These are phyloP conservation scores for Colletes collaris DNA, from an alignment of 2,888 invertebrate species.

Conservation along the genomic window DNA sequence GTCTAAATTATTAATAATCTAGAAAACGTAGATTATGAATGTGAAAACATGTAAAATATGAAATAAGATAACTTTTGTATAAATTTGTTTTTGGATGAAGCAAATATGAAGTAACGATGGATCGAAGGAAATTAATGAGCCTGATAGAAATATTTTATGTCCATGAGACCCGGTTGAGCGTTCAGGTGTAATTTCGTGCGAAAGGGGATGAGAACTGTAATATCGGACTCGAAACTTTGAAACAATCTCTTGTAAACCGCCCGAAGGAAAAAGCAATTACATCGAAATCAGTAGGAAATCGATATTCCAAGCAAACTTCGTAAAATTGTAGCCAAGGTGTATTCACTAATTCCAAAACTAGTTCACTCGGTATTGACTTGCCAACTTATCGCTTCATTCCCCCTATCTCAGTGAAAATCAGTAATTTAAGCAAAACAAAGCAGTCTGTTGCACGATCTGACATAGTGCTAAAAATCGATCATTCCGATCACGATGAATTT, in stretches of 20 bases:
- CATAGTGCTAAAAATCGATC: no score
- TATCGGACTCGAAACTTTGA: conserved; percentile 15
- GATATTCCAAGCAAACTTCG: conserved; percentile 28
- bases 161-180: neutral
- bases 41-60: no score
- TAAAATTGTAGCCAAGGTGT: conserved; percentile 24
- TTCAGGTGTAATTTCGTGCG: neutral
- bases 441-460: no score
- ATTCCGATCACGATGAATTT: no score
- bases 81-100: no score
- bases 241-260: conserved; percentile 37
- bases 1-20: no score
- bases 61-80: no score
- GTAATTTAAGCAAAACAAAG: no score
- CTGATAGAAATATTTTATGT: neutral
- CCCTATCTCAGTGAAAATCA: neutral
- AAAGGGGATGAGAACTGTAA: neutral
- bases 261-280: conserved; percentile 44
- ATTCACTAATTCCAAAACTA: conserved; percentile 24
- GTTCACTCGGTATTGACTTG: conserved; percentile 36
- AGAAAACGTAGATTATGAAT: no score
- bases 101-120: no score
- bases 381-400: conserved; percentile 2
- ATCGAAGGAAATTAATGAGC: neutral
- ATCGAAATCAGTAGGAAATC: conserved; percentile 17